Evolutionary conservation across 2,888 invertebrate species (phyloP), one percentile per base, ranked within the genome.

Genomic region (Caenorhabditis sp.): DNA sequence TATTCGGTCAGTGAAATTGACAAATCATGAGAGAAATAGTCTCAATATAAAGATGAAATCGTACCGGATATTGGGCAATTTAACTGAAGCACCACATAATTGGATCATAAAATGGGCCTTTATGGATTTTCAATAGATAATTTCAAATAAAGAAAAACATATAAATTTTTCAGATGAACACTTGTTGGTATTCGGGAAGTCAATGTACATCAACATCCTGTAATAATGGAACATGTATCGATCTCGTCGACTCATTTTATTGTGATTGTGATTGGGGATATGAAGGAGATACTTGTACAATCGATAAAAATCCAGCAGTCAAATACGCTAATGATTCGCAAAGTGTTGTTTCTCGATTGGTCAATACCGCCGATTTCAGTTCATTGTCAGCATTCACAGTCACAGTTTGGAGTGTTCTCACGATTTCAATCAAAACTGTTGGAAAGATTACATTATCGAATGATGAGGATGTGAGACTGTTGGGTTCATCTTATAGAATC

Each of bases 211-310:
- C 36, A 8, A 20, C 36, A 0, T 54, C 59, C 1, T 73, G 73
- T 53, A 63, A 59, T 7, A 64, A 73, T 52, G 73, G 73, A 56
- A 60, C 52, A 36, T 73, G 73, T 50, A 57, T 59, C 5, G 64
- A 67, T 38, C 31, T 31, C 8, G 26, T 60, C 3, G 67, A 61
- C 27, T 17, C 14, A 25, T 5, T 66, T 10, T 57, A 57, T 50
- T 73, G 73, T 43, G 59, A 59, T 12, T 73, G 73, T 49, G 59
- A 69, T 23, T 73, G 68, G 69, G 73, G 73, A 57, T 73, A 57
- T 50, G 63, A 63, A 14, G 73, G 73, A 10, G 56, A 36, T 12
- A 25, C 21, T 0, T 73, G 73, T 27, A 38, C 65, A 43, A 38
- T 60, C 14, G 63, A 43, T n/a, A 65, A 63, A 25, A 66, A 69